phyloP scores from a whole-genome alignment of 2,888 invertebrate species.

The Aporophyla lueneburgensis region DNA sequence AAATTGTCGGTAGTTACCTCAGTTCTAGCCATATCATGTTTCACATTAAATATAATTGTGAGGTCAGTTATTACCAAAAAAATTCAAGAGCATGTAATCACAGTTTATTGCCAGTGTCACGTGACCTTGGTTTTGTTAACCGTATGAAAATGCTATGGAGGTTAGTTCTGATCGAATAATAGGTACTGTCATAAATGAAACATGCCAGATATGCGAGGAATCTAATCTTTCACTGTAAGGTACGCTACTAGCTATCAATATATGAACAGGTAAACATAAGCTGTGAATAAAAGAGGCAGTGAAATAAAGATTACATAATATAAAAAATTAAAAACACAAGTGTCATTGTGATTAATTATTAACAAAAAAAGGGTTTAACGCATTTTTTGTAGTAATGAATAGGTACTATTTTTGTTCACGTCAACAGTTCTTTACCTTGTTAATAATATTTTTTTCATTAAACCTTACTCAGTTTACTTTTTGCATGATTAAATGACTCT shows the following conservation, averaged over 20 bases:
- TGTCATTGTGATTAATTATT: background rate
- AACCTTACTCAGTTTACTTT: background rate
- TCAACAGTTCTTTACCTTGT: background rate
- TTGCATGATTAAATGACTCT: background rate
- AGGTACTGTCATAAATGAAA: background rate
- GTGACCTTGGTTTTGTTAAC: background rate
- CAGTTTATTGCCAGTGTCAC: conserved; percentile 2
- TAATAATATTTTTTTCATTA: background rate
- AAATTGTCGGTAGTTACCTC: too few species aligned
- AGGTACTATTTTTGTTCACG: background rate
- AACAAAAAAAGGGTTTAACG: background rate
- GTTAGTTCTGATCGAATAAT: background rate
- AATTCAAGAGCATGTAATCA: background rate
- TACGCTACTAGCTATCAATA: background rate
- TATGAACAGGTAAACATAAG: background rate
- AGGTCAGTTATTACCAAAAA: background rate
- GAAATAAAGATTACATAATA: background rate
- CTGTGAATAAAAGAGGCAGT: background rate
- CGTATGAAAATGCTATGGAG: background rate
- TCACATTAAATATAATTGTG: background rate
- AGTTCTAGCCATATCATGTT: background rate
- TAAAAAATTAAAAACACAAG: background rate
- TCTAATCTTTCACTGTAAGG: background rate
- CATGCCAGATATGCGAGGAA: background rate
- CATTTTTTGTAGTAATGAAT: background rate